Percentiles rank a stretch among this genome's conserved stretches.
These are phyloP conservation scores for Schizaphis graminum DNA, from an alignment of 2,888 invertebrate genomes.

Conservation along the genomic window DNA sequence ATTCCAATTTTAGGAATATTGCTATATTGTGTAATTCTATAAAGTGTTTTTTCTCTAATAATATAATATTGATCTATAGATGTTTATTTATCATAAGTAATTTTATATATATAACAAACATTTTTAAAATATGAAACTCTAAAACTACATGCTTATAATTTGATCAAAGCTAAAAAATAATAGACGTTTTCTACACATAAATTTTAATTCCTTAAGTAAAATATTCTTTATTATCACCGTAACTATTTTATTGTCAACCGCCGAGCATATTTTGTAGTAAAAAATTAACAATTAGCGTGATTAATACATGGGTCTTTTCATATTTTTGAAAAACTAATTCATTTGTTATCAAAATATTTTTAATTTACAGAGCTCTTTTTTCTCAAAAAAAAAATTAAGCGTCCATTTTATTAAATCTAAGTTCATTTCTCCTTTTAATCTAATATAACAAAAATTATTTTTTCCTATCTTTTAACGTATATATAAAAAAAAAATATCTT, in stretches of 20 bases:
- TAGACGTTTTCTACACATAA: not conserved
- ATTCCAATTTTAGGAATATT: not conserved
- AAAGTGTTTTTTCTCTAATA: not conserved
- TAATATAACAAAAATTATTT: not conserved
- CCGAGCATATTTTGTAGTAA: not conserved
- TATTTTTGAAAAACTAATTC: conserved; percentile 9
- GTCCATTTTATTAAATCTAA: not conserved
- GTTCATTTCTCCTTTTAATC: not conserved
- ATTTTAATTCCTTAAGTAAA: not conserved
- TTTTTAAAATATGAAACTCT: not conserved
- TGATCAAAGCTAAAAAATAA: not conserved
- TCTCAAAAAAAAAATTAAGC: not conserved
- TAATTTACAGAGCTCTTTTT: not conserved
- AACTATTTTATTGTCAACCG: not conserved
- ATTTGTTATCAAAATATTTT: conserved; percentile 28
- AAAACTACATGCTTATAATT: not conserved
- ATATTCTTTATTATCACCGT: not conserved
- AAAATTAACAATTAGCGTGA: conserved; percentile 27
- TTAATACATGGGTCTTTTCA: not conserved
- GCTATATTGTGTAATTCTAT: not conserved
- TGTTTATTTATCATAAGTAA: not conserved
- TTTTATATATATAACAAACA: not conserved
- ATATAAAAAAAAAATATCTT: not conserved
- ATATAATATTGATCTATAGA: not conserved
- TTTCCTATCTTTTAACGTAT: not conserved